phyloP scores from a whole-genome alignment of 2,113 vertebrate genomes.

The Ondatra zibethicus region DNA sequence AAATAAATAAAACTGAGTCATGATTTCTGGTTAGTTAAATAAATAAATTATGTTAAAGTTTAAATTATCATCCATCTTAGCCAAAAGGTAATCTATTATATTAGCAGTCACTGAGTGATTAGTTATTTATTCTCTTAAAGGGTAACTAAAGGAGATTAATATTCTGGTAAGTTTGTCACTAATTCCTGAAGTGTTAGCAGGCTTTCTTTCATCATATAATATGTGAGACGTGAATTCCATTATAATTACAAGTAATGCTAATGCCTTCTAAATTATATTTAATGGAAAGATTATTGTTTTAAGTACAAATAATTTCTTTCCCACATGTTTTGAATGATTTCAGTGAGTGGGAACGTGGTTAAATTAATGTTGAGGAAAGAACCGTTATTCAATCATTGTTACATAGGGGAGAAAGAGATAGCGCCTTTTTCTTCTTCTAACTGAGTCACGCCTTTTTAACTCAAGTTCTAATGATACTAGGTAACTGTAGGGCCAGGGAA shows the following conservation, averaged over 20 bases:
- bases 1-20: constrained; percentile 68
- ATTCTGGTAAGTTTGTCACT: constrained; percentile 70
- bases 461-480: not conserved
- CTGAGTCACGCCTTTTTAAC: not conserved
- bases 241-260: constrained; percentile 68
- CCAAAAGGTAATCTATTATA: constrained; percentile 70
- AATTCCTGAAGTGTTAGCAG: constrained; percentile 20
- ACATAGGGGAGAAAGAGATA: not conserved
- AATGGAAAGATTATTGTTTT: constrained; percentile 67
- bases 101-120: constrained; percentile 74
- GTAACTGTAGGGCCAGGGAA: not conserved
- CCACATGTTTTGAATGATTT: constrained; percentile 60
- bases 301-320: constrained; percentile 67
- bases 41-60: constrained; percentile 68
- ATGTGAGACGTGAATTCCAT: constrained; percentile 65
- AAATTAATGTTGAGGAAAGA: constrained; percentile 51
- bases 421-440: constrained; percentile 41
- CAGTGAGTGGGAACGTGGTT: not conserved
- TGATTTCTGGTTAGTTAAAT: constrained; percentile 71
- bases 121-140: constrained; percentile 78
- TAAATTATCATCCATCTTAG: constrained; percentile 75
- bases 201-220: constrained; percentile 66
- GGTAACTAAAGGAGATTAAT: constrained; percentile 71
- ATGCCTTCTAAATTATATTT: constrained; percentile 70
- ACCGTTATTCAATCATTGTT: constrained; percentile 32